A percentile compares a stretch with the other conserved stretches of the same genome.
Evolutionary conservation across 2,113 vertebrate species (phyloP).

Genomic region (Grammomys dolichurus): DNA sequence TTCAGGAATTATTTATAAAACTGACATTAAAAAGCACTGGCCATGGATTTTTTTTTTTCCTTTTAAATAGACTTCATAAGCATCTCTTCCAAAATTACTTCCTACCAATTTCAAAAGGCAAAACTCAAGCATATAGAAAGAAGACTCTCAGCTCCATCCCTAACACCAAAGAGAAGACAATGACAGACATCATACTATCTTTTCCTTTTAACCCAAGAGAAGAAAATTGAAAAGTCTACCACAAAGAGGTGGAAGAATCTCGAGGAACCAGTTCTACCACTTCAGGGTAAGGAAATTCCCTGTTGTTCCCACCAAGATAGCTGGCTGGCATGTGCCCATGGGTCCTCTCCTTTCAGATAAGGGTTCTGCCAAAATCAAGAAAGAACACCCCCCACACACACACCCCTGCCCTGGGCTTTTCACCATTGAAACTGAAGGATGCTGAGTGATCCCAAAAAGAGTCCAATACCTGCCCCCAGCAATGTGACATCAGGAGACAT

Average conservation of each 20-base stretch:
- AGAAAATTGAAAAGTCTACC: conserved; percentile 22
- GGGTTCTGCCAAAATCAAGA: neutral
- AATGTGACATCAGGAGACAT: neutral
- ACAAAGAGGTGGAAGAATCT: conserved; percentile 57
- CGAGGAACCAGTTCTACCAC: conserved; percentile 62
- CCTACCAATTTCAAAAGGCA: neutral
- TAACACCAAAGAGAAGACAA: neutral
- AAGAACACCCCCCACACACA: neutral
- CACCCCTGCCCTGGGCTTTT: neutral
- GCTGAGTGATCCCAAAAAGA: neutral
- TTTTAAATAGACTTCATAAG: conserved; percentile 34
- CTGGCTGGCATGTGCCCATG: neutral
- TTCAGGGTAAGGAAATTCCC: neutral
- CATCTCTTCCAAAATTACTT: conserved; percentile 52
- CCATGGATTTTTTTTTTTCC: neutral
- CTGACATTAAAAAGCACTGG: neutral
- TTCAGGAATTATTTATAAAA: neutral
- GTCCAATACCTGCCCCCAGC: neutral
- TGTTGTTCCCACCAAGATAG: neutral
- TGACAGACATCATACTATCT: neutral
- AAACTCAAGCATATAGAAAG: neutral
- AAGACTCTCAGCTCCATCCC: neutral
- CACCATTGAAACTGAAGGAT: neutral
- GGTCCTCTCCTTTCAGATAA: neutral
- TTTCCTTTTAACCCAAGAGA: conserved; percentile 23